A percentile compares a stretch with the other conserved stretches of the same genome.
These are phyloP conservation scores for Dendrocincla fuliginosa DNA, from an alignment of 2,797 vertebrate genomes.

Conservation along the genomic window DNA sequence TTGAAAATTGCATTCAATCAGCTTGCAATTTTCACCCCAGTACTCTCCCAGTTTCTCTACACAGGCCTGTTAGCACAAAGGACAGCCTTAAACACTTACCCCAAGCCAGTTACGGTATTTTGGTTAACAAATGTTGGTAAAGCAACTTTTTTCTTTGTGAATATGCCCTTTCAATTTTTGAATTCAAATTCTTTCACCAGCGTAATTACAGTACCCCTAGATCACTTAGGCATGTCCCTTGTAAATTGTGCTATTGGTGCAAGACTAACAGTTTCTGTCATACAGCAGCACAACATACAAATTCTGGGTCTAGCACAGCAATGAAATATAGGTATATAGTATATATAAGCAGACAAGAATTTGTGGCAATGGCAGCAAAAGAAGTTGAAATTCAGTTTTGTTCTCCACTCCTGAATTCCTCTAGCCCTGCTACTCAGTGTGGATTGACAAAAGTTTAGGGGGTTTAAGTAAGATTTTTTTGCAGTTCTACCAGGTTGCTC, in stretches of 20 bases:
- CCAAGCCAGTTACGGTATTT: not conserved
- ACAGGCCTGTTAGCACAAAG: not conserved
- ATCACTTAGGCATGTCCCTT: not conserved
- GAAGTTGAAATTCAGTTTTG: not conserved
- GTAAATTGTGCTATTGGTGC: not conserved
- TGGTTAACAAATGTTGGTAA: not conserved
- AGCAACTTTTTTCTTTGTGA: not conserved
- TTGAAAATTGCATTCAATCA: not conserved
- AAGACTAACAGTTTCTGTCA: not conserved
- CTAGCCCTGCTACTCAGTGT: not conserved
- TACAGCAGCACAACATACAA: not conserved
- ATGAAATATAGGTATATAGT: not conserved
- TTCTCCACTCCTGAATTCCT: not conserved
- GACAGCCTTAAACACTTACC: not conserved
- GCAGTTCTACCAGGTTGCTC: not conserved
- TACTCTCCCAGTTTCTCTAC: not conserved
- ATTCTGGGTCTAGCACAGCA: not conserved
- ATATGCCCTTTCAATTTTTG: not conserved
- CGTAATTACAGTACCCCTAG: not conserved
- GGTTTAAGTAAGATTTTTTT: not conserved
- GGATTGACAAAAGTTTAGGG: not conserved
- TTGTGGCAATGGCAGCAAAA: not conserved
- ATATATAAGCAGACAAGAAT: not conserved
- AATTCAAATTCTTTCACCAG: not conserved
- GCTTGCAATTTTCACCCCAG: not conserved